These are phyloP conservation scores for Nebria salina DNA, from an alignment of 2,888 invertebrate genomes.

Conservation along the genomic window DNA sequence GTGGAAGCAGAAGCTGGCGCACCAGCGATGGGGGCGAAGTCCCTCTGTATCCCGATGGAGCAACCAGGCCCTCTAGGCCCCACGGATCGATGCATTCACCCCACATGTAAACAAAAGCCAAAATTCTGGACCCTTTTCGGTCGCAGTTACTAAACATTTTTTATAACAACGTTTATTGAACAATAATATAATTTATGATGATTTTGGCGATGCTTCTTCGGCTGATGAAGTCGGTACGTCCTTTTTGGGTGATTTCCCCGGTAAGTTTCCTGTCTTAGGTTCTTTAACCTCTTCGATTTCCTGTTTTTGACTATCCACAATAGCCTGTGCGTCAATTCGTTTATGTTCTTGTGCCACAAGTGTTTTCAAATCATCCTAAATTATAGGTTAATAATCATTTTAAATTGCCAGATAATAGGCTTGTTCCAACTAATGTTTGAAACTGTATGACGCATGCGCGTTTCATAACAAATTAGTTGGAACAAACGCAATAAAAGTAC, in stretches of 20 bases:
- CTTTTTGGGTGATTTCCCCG: neutral
- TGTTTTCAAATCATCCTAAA: constrained; percentile 70
- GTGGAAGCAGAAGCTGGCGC: constrained; percentile 77
- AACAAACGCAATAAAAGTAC: constrained; percentile 53
- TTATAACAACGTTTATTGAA: constrained; percentile 35
- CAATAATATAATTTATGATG: constrained; percentile 30
- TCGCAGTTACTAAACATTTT: constrained; percentile 81
- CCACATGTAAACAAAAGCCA: constrained; percentile 81
- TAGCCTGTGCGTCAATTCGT: constrained; percentile 63
- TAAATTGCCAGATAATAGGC: neutral
- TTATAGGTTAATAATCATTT: constrained; percentile 45
- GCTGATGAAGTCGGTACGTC: neutral
- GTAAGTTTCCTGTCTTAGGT: neutral
- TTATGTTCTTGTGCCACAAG: constrained; percentile 69
- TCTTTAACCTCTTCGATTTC: neutral
- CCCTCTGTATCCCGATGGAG: constrained; percentile 95
- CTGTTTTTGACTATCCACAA: constrained; percentile 50
- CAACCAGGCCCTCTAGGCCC: constrained; percentile 75
- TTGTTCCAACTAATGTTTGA: no score
- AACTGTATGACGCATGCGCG: no score
- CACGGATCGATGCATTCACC: constrained; percentile 85
- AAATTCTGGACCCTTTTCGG: constrained; percentile 93
- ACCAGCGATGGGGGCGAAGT: constrained; percentile 98
- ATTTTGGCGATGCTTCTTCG: constrained; percentile 23
- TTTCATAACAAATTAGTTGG: no score